phyloP scores from a whole-genome alignment of 2,888 invertebrate species.

The Neoaliturus tenellus region DNA sequence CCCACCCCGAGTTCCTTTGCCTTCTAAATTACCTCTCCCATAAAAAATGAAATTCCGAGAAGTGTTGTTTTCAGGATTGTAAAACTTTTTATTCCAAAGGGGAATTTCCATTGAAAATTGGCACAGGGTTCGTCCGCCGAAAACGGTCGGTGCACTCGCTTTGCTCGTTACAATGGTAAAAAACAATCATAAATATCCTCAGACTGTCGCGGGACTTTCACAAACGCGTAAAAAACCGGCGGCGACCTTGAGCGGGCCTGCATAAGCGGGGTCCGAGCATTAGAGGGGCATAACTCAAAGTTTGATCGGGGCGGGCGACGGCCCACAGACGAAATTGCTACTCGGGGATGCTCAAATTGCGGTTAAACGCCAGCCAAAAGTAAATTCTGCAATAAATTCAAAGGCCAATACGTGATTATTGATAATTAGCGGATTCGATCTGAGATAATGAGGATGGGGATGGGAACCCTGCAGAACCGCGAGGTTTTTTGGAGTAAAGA shows the following conservation, averaged over 20 bases:
- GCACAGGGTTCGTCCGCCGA: slow-evolving; percentile 26
- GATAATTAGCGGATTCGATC: slow-evolving; percentile 19
- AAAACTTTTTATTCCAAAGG: slow-evolving; percentile 45
- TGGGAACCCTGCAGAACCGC: not conserved
- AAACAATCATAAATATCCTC: slow-evolving; percentile 52
- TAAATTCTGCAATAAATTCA: slow-evolving; percentile 47
- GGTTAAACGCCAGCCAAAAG: slow-evolving; percentile 42
- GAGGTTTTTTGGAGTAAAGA: no score
- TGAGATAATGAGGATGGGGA: not conserved
- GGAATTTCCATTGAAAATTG: slow-evolving; percentile 53
- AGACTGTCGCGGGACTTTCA: slow-evolving; percentile 48
- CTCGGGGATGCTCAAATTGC: slow-evolving; percentile 27
- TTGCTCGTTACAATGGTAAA: slow-evolving; percentile 29
- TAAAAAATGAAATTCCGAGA: slow-evolving; percentile 30
- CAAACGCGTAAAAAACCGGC: slow-evolving; percentile 39
- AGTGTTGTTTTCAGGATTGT: slow-evolving; percentile 35
- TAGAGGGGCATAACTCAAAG: slow-evolving; percentile 39
- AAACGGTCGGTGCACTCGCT: slow-evolving; percentile 25
- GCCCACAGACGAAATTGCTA: slow-evolving; percentile 30
- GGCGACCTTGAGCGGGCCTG: slow-evolving; percentile 36
- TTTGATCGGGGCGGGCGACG: slow-evolving; percentile 23
- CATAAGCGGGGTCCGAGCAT: slow-evolving; percentile 9
- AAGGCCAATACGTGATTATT: slow-evolving; percentile 15
- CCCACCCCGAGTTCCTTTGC: not conserved
- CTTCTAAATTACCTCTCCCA: not conserved